phyloP scores from a whole-genome alignment of 2,888 invertebrate genomes.

The Sialis lutaria region DNA sequence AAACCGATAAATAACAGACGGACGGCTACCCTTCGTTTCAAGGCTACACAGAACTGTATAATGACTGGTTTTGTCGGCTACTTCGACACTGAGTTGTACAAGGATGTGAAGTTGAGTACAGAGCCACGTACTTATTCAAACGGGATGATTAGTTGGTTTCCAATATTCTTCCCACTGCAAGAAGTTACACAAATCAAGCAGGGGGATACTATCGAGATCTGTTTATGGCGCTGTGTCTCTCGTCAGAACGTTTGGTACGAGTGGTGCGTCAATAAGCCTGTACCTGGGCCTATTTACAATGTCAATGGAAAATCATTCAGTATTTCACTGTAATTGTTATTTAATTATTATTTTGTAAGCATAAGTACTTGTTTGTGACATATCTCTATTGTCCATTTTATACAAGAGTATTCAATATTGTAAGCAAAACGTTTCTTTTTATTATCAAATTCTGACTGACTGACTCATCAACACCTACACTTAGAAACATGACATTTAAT shows the following conservation, averaged over 20 bases:
- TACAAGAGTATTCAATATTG: no score
- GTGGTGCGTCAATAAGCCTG: constrained; percentile 60
- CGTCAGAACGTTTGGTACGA: constrained; percentile 89
- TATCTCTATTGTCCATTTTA: no score
- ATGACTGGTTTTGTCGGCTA: constrained; percentile 93
- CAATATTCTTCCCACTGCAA: constrained; percentile 84
- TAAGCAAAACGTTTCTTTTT: no score
- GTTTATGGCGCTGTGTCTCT: constrained; percentile 75
- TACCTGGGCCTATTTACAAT: constrained; percentile 43
- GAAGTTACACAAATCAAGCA: constrained; percentile 54
- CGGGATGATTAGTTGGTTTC: constrained; percentile 97
- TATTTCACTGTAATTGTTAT: constrained; percentile 35
- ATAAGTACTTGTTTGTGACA: no score
- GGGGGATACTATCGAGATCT: constrained; percentile 54
- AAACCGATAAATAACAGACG: constrained; percentile 51
- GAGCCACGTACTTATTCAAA: constrained; percentile 74
- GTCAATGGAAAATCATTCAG: constrained; percentile 56
- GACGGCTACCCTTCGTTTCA: constrained; percentile 48
- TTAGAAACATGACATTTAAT: no score
- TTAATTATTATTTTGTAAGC: no score
- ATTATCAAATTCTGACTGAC: no score
- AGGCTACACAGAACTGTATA: constrained; percentile 54
- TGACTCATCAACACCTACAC: no score
- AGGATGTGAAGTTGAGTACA: constrained; percentile 73
- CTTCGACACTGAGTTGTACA: constrained; percentile 78